Evolutionary conservation across 2,888 invertebrate species (phyloP).

Genomic region (Cordilura impudica): DNA sequence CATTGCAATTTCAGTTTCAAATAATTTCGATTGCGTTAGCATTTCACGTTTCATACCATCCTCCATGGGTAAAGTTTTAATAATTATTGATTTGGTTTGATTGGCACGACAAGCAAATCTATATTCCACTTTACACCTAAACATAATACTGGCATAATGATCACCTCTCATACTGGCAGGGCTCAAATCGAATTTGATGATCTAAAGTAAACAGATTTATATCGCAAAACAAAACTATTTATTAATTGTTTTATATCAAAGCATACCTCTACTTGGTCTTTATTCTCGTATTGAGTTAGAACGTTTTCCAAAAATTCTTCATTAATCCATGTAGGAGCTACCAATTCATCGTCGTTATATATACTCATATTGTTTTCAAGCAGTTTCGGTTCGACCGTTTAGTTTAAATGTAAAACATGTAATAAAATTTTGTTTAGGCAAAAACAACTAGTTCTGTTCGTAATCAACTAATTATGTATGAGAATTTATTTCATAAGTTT

Average conservation of each 20-base stretch:
- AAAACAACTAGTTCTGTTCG: no score
- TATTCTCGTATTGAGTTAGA: conserved; percentile 46
- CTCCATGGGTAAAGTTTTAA: conserved; percentile 62
- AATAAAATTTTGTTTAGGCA: neutral
- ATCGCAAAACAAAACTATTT: no score
- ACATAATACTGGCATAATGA: conserved; percentile 67
- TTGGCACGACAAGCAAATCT: neutral
- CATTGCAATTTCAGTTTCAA: conserved; percentile 66
- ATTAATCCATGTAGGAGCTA: conserved; percentile 60
- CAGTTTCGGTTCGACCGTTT: neutral
- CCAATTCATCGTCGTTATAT: conserved; percentile 52
- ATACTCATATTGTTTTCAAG: conserved; percentile 27
- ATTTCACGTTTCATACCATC: conserved; percentile 63
- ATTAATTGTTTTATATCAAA: neutral
- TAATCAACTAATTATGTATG: no score
- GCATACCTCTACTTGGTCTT: conserved; percentile 40
- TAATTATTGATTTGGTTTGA: conserved; percentile 57
- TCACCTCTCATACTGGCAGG: conserved; percentile 63
- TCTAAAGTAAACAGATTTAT: neutral
- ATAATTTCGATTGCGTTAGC: conserved; percentile 47
- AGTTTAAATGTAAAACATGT: neutral
- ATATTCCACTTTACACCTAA: conserved; percentile 59
- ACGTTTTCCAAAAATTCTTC: conserved; percentile 55
- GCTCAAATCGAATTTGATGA: conserved; percentile 7
- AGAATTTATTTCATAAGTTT: no score